These are phyloP conservation scores for Anolis carolinensis DNA, from an alignment of 2,113 vertebrate species.

Conservation along the genomic window DNA sequence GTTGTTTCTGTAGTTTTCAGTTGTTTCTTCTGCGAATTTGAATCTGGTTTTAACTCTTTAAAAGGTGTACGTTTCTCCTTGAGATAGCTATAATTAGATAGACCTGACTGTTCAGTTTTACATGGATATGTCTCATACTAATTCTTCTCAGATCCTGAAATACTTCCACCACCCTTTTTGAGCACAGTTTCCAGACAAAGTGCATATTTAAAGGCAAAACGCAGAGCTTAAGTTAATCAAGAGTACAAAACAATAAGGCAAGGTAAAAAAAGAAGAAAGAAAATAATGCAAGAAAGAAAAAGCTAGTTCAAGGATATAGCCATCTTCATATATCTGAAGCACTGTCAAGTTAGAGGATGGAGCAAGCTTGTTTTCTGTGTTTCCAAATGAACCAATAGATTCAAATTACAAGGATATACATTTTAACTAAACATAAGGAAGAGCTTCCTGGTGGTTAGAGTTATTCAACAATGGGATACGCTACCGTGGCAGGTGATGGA, in stretches of 20 bases:
- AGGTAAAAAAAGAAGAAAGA: background rate
- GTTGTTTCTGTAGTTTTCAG: conserved; percentile 35
- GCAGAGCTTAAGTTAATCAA: background rate
- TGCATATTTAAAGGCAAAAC: conserved; percentile 10
- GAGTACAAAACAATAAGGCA: conserved; percentile 23
- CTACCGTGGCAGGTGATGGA: too few relatives aligned
- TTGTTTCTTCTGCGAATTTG: conserved; percentile 39
- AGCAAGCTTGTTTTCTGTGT: too few relatives aligned
- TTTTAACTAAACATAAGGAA: too few relatives aligned
- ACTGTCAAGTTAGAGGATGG: too few relatives aligned
- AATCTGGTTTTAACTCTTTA: conserved; percentile 46
- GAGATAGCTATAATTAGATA: conserved; percentile 39
- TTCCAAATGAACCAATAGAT: too few relatives aligned
- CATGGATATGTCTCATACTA: conserved; percentile 26
- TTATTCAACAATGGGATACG: too few relatives aligned
- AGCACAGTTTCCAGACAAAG: conserved; percentile 38
- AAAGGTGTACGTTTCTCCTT: conserved; percentile 50
- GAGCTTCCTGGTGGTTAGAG: too few relatives aligned
- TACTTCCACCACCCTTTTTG: conserved; percentile 15
- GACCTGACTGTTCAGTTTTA: conserved; percentile 29
- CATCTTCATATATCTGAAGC: too few relatives aligned
- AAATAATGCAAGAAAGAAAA: too few relatives aligned
- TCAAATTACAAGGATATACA: too few relatives aligned
- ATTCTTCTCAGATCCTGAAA: conserved; percentile 35
- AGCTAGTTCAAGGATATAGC: too few relatives aligned